Evolutionary conservation across 2,888 invertebrate genomes (phyloP).

Genomic region (Panzeria rudis): DNA sequence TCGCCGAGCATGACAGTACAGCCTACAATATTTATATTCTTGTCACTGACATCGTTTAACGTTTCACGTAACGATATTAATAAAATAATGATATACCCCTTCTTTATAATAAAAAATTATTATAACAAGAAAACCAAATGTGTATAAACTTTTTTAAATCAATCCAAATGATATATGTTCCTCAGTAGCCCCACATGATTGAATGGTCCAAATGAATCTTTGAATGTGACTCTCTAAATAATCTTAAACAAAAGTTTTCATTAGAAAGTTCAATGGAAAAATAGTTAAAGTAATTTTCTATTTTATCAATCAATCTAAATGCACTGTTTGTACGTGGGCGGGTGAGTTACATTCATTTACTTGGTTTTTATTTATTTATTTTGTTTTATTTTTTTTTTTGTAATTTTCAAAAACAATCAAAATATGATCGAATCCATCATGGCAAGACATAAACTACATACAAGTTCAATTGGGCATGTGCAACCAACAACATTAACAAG

Average conservation of each 20-base stretch:
- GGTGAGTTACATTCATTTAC: slow-evolving; percentile 7
- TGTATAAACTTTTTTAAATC: background rate
- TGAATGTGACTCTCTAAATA: background rate
- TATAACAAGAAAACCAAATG: too few species aligned
- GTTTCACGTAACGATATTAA: too few species aligned
- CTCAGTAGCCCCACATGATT: too few species aligned
- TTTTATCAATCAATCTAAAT: slow-evolving; percentile 48
- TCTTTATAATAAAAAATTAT: too few species aligned
- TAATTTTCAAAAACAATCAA: slow-evolving; percentile 43
- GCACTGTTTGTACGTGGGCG: slow-evolving; percentile 38
- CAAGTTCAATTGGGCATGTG: slow-evolving; percentile 22
- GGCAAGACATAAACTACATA: slow-evolving; percentile 23
- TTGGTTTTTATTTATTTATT: too few species aligned
- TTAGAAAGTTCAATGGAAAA: slow-evolving; percentile 70
- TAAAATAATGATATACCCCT: too few species aligned
- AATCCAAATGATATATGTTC: background rate
- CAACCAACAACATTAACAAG: background rate
- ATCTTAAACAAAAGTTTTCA: slow-evolving; percentile 32
- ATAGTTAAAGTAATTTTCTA: slow-evolving; percentile 66
- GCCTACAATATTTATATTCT: too few species aligned
- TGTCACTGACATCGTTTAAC: too few species aligned
- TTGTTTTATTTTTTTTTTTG: background rate
- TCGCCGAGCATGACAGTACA: too few species aligned
- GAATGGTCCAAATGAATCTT: too few species aligned
- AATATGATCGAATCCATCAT: slow-evolving; percentile 47